These are phyloP conservation scores for Pomacea canaliculata DNA, from an alignment of 2,888 invertebrate genomes.

Conservation along the genomic window DNA sequence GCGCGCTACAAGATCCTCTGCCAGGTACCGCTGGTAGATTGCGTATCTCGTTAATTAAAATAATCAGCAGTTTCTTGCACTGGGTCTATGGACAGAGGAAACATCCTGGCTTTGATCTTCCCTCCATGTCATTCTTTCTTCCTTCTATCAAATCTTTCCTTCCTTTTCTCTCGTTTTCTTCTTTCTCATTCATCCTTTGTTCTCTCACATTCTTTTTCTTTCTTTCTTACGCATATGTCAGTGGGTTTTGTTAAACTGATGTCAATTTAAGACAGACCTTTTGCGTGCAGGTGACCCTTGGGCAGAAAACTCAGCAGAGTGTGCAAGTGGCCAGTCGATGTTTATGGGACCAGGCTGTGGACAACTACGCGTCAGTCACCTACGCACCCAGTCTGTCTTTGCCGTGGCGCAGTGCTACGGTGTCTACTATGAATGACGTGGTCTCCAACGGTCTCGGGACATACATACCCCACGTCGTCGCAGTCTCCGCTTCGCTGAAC, in stretches of 20 bases:
- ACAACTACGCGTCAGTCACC: conserved; percentile 35
- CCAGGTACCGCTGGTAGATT: conserved; percentile 18
- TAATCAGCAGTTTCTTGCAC: no score
- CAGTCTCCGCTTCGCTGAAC: no score
- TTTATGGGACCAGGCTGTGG: conserved; percentile 35
- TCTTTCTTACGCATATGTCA: background rate
- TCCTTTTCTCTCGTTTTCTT: background rate
- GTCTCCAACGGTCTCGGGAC: background rate
- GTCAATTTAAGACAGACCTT: no score
- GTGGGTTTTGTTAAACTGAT: no score
- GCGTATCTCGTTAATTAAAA: no score
- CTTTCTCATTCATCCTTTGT: background rate
- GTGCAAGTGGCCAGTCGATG: conserved; percentile 34
- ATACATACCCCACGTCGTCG: no score
- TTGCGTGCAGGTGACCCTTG: conserved; percentile 28
- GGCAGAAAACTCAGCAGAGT: conserved; percentile 31
- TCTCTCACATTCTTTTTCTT: background rate
- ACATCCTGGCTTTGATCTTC: no score
- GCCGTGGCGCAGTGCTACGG: conserved; percentile 38
- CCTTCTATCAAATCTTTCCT: no score
- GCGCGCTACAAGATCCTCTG: conserved; percentile 36
- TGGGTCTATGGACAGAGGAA: no score
- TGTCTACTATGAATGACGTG: conserved; percentile 35
- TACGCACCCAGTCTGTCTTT: conserved; percentile 34
- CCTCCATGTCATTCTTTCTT: background rate